These are phyloP conservation scores for Otolemur garnettii DNA, from an alignment of 2,113 vertebrate species.

Conservation along the genomic window DNA sequence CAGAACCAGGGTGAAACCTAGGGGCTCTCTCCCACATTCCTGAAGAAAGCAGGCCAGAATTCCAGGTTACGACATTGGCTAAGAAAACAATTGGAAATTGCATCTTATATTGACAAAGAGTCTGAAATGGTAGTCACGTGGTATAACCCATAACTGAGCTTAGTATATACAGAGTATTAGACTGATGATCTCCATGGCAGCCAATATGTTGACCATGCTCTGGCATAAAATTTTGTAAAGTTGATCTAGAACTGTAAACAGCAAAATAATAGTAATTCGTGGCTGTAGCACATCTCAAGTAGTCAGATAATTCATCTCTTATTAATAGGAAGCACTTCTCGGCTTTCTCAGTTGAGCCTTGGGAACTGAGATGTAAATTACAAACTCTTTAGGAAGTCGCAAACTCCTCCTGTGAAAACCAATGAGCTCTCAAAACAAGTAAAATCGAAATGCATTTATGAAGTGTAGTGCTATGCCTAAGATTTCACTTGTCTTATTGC, in stretches of 20 bases:
- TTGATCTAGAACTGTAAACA: not conserved
- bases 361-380: constrained; percentile 24
- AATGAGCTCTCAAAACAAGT: constrained; percentile 43
- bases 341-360: not conserved
- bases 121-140: not conserved
- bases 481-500: constrained; percentile 4
- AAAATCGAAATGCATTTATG: constrained; percentile 42
- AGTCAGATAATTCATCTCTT: constrained; percentile 10
- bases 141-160: not conserved
- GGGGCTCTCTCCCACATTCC: not conserved
- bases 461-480: not conserved
- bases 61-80: not conserved
- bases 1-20: not conserved
- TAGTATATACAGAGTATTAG: not conserved
- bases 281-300: not conserved
- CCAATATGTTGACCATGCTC: not conserved
- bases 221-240: not conserved
- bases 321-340: constrained; percentile 27
- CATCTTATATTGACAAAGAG: not conserved
- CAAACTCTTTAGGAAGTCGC: not conserved
- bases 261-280: not conserved
- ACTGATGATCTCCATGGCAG: not conserved
- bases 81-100: not conserved
- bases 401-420: not conserved
- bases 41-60: not conserved